phyloP scores from a whole-genome alignment of 2,888 invertebrate genomes.

The Trissoscelio sp. region DNA sequence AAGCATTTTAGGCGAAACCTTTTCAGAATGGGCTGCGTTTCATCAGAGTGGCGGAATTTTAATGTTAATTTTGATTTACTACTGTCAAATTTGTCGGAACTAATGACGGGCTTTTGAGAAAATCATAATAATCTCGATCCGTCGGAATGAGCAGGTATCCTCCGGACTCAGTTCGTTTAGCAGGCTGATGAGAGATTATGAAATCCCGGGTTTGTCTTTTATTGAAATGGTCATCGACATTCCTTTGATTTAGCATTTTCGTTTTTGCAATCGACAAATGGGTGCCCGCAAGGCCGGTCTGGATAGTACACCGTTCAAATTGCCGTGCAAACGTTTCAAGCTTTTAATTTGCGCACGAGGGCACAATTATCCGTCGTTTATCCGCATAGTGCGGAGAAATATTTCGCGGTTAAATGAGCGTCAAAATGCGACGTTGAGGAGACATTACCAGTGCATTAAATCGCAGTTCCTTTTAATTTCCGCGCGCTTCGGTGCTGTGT shows the following conservation, averaged over 20 bases:
- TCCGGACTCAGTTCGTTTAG: conserved; percentile 35
- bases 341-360: background rate
- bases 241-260: background rate
- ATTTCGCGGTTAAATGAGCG: conserved; percentile 26
- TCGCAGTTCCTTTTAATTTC: conserved; percentile 77
- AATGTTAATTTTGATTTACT: conserved; percentile 81
- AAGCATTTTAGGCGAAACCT: background rate
- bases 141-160: conserved; percentile 59
- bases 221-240: conserved; percentile 41
- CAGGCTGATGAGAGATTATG: conserved; percentile 57
- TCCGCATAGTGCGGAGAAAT: background rate
- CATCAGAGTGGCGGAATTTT: conserved; percentile 77
- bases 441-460: conserved; percentile 74
- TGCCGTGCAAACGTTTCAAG: background rate
- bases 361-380: conserved; percentile 15
- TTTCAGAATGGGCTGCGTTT: conserved; percentile 47
- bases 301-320: too few relatives aligned
- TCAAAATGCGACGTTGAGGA: conserved; percentile 23
- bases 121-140: conserved; percentile 60
- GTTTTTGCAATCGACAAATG: background rate
- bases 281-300: background rate
- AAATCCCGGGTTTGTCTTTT: conserved; percentile 39
- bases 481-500: conserved; percentile 71
- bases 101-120: conserved; percentile 75
- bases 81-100: conserved; percentile 81